These are phyloP conservation scores for Pantherophis guttatus DNA, from an alignment of 2,113 vertebrate species.

Conservation along the genomic window DNA sequence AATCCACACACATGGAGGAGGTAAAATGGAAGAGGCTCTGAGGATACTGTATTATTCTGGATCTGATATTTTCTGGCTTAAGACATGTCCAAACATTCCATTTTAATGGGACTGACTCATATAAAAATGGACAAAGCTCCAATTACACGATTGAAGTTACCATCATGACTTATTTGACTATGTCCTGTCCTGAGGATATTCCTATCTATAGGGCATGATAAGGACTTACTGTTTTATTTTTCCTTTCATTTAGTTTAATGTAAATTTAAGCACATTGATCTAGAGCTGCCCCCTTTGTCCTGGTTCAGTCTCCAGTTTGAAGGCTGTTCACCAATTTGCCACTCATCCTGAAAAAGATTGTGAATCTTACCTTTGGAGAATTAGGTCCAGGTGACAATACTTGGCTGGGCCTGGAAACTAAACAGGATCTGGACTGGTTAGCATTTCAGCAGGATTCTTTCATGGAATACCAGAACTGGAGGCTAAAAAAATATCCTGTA, in stretches of 20 bases:
- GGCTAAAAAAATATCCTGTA: background rate
- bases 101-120: background rate
- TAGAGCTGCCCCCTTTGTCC: background rate
- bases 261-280: background rate
- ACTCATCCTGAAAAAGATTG: background rate
- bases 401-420: background rate
- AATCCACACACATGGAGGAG: background rate
- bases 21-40: background rate
- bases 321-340: background rate
- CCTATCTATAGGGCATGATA: background rate
- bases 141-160: background rate
- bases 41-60: background rate
- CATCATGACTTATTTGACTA: background rate
- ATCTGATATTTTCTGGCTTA: background rate
- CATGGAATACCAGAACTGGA: background rate
- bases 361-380: background rate
- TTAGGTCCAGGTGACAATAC: background rate
- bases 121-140: background rate
- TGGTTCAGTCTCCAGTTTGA: background rate
- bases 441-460: background rate
- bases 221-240: background rate
- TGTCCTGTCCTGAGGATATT: background rate
- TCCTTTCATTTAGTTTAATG: background rate
- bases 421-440: background rate
- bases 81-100: background rate